Evolutionary conservation across 2,888 invertebrate species (phyloP).

Genomic region (Pammene fasciana): DNA sequence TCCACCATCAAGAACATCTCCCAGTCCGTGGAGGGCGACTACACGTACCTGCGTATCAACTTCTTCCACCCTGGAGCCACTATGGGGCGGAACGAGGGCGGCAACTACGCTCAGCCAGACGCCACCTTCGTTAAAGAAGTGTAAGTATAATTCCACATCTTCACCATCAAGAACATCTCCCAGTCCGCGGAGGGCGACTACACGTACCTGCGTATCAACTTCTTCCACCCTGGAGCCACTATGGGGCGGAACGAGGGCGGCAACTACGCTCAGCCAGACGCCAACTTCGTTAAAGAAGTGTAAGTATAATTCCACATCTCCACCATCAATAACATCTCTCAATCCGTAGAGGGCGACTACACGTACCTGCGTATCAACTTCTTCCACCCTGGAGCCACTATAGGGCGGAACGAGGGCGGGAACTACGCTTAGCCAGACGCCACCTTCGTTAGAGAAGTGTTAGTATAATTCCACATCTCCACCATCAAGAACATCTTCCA

Average conservation of each 20-base stretch:
- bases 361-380: conserved; percentile 93
- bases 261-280: conserved; percentile 96
- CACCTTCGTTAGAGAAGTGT: conserved; percentile 99
- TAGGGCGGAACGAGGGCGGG: conserved; percentile 96
- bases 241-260: conserved; percentile 97
- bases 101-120: conserved; percentile 95
- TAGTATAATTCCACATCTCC: conserved; percentile 95
- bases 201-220: conserved; percentile 98
- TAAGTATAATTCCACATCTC: conserved; percentile 96
- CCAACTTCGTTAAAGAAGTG: conserved; percentile 99
- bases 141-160: conserved; percentile 96
- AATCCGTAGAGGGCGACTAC: conserved; percentile 99
- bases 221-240: conserved; percentile 98
- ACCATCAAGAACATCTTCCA: conserved; percentile 99
- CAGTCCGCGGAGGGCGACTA: conserved; percentile 99
- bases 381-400: conserved; percentile 98
- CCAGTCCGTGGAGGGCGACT: conserved; percentile 99
- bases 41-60: conserved; percentile 98
- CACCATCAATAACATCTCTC: conserved; percentile 99
- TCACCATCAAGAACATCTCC: conserved; percentile 99
- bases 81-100: conserved; percentile 96
- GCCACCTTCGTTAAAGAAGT: conserved; percentile 99
- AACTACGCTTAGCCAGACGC: conserved; percentile 97
- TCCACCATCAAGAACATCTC: conserved; percentile 99
- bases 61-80: conserved; percentile 99